Evolutionary conservation across 1,140 invertebrate genomes (phyloP), one percentile per base, ranked within the genome.

Genomic region (Battus philenor): DNA sequence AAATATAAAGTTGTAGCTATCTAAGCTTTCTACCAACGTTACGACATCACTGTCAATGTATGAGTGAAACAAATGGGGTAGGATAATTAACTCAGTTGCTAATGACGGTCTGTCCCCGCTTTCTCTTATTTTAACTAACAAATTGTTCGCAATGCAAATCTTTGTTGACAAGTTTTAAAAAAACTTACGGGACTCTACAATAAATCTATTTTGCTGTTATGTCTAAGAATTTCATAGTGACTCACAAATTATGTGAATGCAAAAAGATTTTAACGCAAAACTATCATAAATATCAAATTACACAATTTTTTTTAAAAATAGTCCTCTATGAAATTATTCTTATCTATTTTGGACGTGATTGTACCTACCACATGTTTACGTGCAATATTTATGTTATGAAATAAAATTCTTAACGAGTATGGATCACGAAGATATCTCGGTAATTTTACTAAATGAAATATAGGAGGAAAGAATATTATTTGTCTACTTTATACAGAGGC

Each of bases 261-360:
- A 29, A 41, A 41, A 41, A 41, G 27, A 13, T 20, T 20, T 2
- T 2, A 41, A 26, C 24, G 24, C 26, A 13, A 26, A 39, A 20
- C 36, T 41, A 13, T 41, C 38, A 41, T 29, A 18, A 39, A 41
- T 41, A 41, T 41, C 38, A n/a, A 9, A 17, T 41, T 41, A 17
- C 38, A 41, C 29, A 10, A 10, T 41, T 29, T 41, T 29, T 41
- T 29, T 41, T 29, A 29, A n/a, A n/a, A n/a, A n/a, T n/a, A n/a
- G n/a, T n/a, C n/a, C n/a, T n/a, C n/a, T n/a, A n/a, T n/a, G n/a
- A n/a, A n/a, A n/a, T n/a, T n/a, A n/a, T n/a, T n/a, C n/a, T n/a
- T n/a, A n/a, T n/a, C n/a, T n/a, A n/a, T n/a, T n/a, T n/a, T n/a
- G n/a, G n/a, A n/a, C n/a, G n/a, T n/a, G n/a, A n/a, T n/a, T n/a